Conservation (phyloP, 2,113 vertebrate species). For the Ammodytes dubius region DNA sequence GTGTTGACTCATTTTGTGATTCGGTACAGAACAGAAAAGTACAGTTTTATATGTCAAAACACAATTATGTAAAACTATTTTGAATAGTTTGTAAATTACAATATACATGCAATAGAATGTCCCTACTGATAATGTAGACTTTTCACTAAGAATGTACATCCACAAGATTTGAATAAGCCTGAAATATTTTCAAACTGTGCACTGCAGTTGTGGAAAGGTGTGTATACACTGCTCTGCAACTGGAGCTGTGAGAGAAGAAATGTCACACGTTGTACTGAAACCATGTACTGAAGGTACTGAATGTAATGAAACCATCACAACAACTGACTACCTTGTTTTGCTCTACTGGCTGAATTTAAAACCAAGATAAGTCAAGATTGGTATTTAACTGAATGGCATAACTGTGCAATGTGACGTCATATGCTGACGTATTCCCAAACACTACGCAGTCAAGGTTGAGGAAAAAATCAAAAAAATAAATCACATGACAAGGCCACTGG, state of each 20-base stretch:
- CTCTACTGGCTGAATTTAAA: not conserved
- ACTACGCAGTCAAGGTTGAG: not conserved
- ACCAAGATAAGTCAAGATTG: not conserved
- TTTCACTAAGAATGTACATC: not conserved
- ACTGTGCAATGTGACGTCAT: constrained; percentile 5
- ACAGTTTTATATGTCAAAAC: too few species aligned
- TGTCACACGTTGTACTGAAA: not conserved
- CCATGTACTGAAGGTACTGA: too few species aligned
- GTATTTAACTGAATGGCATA: too few species aligned
- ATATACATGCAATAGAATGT: too few species aligned
- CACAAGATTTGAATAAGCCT: not conserved
- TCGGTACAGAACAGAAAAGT: too few species aligned
- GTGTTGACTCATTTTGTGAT: not conserved
- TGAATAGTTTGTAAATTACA: too few species aligned
- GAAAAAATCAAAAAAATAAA: constrained; percentile 31
- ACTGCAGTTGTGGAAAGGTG: not conserved
- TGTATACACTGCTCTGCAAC: not conserved
- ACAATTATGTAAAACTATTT: too few species aligned
- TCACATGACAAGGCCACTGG: constrained; percentile 52
- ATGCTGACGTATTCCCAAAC: constrained; percentile 15
- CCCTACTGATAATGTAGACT: too few species aligned
- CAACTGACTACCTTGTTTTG: not conserved
- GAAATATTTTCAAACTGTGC: not conserved
- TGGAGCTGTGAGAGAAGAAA: not conserved
- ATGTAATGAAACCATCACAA: not conserved